Evolutionary conservation across 2,888 invertebrate genomes (phyloP), one percentile per base, ranked within the genome.

Genomic region (Tachina fera): DNA sequence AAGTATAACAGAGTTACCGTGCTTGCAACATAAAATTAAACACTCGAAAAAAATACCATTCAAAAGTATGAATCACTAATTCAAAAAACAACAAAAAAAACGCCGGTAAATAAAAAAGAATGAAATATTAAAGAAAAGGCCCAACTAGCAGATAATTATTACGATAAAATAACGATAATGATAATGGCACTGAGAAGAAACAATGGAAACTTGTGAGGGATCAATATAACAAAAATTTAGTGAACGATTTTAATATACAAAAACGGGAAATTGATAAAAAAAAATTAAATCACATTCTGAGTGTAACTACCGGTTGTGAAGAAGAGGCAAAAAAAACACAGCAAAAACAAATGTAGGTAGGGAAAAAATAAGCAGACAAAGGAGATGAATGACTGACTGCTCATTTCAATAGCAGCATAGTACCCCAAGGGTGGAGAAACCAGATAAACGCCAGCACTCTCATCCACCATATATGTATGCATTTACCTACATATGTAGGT

Each of bases 91-190:
- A 72, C 22, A 65, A 70, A 82, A n/a, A 53, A 68, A 77, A 71
- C 68, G 82, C 85, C 85, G 82, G 85, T 63, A 85, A 74, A 77
- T 60, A 41, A 68, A 51, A 68, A 51, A 72, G 13, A 53, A 56
- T 14, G 39, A 71, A 51, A 58, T 31, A 60, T 45, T 0, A 13
- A 53, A 51, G 14, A 56, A 39, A 10, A 45, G 65, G 58, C 14
- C 13, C 22, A 49, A 49, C n/a, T 6, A 63, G 9, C 31, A 49
- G 16, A 53, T 43, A 61, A 65, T 72, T 43, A 61, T 67, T 39
- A 77, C 45, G 16, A 74, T 70, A 75, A 79, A 63, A 79, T 67
- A 31, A 67, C 16, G 22, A 75, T 70, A 71, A 84, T 58, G 77
- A 47, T 14, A 63, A 39, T 75, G 51, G 43, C 56, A 68, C 31